These are phyloP conservation scores for Rallus crepitans DNA, from an alignment of 2,797 vertebrate genomes.

Conservation along the genomic window DNA sequence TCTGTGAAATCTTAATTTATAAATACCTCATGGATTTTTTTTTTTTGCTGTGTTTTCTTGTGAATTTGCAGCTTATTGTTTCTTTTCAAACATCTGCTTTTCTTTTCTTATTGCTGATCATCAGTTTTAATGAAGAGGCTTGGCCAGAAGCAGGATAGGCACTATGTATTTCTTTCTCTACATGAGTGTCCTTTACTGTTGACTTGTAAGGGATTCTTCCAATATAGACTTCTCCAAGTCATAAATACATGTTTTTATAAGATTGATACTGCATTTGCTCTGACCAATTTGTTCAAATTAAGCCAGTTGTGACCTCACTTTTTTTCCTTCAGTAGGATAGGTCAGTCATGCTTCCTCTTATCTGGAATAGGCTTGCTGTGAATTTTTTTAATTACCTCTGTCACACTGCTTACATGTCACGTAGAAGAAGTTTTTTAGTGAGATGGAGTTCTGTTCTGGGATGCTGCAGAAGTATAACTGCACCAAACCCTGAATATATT, in stretches of 20 bases:
- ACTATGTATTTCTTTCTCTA: not conserved
- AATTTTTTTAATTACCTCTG: conserved; percentile 37
- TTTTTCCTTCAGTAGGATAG: conserved; percentile 1
- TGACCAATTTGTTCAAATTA: not conserved
- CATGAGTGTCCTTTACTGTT: not conserved
- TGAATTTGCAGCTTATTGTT: not conserved
- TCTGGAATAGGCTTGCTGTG: conserved; percentile 13
- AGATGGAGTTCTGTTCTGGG: not conserved
- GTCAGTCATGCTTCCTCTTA: not conserved
- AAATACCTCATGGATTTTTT: not conserved
- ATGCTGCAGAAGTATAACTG: not conserved
- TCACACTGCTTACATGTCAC: not conserved
- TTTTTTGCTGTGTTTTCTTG: not conserved
- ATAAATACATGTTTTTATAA: not conserved
- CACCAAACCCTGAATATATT: not conserved
- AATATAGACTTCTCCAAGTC: not conserved
- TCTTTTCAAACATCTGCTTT: not conserved
- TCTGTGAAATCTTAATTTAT: not conserved
- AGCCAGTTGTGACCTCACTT: not conserved
- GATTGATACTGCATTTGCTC: not conserved
- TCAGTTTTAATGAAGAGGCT: not conserved
- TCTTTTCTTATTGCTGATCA: not conserved
- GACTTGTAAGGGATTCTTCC: not conserved
- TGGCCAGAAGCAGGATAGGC: not conserved
- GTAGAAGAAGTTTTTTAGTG: not conserved